phyloP scores from a whole-genome alignment of 2,888 invertebrate genomes.

The Bruchidius siliquastri region DNA sequence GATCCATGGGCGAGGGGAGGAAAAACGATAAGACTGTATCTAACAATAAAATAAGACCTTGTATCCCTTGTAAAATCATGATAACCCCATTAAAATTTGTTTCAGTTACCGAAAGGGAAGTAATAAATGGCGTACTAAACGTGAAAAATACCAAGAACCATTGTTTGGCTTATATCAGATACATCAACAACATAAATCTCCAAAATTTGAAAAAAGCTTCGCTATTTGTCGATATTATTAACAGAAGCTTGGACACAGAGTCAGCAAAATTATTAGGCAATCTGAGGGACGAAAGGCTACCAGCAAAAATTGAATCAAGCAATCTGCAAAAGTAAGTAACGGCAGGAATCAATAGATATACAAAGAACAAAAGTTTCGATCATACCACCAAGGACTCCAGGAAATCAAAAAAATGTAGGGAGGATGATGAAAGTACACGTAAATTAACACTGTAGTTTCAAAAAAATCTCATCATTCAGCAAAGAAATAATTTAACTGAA shows the following conservation, averaged over 20 bases:
- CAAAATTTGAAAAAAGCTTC: constrained; percentile 92
- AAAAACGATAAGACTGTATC: no score
- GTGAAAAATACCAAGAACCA: constrained; percentile 94
- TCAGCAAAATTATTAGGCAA: constrained; percentile 85
- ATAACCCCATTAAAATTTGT: constrained; percentile 10
- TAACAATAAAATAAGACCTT: no score
- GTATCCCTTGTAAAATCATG: no score
- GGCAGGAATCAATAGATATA: no score
- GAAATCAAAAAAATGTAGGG: no score
- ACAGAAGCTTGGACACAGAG: constrained; percentile 87
- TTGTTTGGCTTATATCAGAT: constrained; percentile 88
- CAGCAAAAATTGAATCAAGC: constrained; percentile 81
- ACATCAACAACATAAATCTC: constrained; percentile 95
- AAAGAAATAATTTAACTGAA: no score
- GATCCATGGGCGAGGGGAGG: no score
- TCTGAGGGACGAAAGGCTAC: constrained; percentile 83
- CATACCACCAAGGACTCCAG: no score
- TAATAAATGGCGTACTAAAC: constrained; percentile 89
- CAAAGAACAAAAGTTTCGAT: no score
- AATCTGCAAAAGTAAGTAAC: constrained; percentile 78
- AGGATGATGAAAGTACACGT: no score
- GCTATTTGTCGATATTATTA: constrained; percentile 91
- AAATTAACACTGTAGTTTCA: no score
- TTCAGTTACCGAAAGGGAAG: constrained; percentile 94
- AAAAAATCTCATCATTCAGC: no score